Evolutionary conservation across 2,113 vertebrate genomes (phyloP), one percentile per base, ranked within the genome.

Genomic region (Dolichallabes microphthalmus): DNA sequence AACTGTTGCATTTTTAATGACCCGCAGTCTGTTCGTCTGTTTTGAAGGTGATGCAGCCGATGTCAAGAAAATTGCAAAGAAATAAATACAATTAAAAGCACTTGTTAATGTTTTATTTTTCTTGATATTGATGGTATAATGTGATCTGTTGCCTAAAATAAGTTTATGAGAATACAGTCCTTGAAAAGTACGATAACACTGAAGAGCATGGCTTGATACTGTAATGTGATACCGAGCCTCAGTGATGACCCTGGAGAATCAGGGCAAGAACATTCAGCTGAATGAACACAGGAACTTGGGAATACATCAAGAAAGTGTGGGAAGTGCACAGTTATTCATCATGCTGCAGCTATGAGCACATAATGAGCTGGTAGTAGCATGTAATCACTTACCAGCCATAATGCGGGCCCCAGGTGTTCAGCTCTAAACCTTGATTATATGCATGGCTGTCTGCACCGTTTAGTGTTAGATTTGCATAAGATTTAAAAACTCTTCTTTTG

Each of bases 321-420:
- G 39, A 78, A 58, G 53, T 78, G 27, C 20, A 58, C 15, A 22
- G 53, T 77, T 77, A 57, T 77, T 77, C 53, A 61, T 81, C 35
- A 35, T 35, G 58, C 17, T 63, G 27, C 50, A 78, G 60, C 12
- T 78, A 55, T 17, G 83, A 55, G 83, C 66, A 20, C 17, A 35
- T 66, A 68, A 64, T 64, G 73, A 76, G 60, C 78, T 85, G 60
- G 45, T 55, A 32, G 50, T 53, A 68, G 74, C 74, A 57, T 85
- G 68, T 77, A 78, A 78, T 85, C 75, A 35, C 75, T 85, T 85
- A 58, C 61, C 8, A 69, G 25, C 35, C 32, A 45, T n/a, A 57
- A 79, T 58, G 61, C 75, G 58, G 50, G 30, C n/a, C 76, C 75
- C 75, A 66, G 74, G 61, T 79, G 52, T 79, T 79, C 63, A 45